A percentile compares a stretch with the other conserved stretches of the same genome.
phyloP scores from a whole-genome alignment of 2,113 vertebrate species.

The Cromileptes altivelis region DNA sequence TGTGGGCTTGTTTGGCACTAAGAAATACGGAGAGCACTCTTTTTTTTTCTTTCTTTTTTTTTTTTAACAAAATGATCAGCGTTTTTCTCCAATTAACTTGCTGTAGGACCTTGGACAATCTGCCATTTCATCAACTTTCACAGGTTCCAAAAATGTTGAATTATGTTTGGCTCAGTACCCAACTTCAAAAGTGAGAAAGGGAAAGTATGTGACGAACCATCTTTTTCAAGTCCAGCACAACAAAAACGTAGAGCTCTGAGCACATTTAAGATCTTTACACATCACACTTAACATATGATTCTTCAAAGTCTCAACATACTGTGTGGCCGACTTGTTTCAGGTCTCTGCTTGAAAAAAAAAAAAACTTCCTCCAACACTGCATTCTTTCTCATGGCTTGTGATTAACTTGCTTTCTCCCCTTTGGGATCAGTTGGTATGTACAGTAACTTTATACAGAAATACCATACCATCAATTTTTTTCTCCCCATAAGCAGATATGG shows the following conservation, averaged over 20 bases:
- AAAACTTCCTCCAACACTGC: conserved; percentile 26
- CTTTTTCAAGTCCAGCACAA: conserved; percentile 40
- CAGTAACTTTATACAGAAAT: conserved; percentile 66
- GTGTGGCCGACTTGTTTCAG: conserved; percentile 31
- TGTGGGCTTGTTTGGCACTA: conserved; percentile 65
- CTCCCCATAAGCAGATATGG: conserved; percentile 63
- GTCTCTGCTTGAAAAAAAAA: conserved; percentile 40
- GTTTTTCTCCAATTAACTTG: conserved; percentile 44
- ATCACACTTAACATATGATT: background rate
- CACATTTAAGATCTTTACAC: conserved; percentile 9
- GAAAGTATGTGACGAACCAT: conserved; percentile 32
- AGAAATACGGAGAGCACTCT: conserved; percentile 32
- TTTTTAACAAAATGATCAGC: conserved; percentile 39
- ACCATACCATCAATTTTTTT: conserved; percentile 41
- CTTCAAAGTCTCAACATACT: conserved; percentile 38
- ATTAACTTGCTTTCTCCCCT: conserved; percentile 37
- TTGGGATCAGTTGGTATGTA: conserved; percentile 60
- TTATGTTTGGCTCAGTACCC: conserved; percentile 42
- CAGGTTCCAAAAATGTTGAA: conserved; percentile 51
- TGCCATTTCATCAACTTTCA: conserved; percentile 59
- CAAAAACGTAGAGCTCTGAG: conserved; percentile 42
- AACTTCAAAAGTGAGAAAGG: conserved; percentile 53
- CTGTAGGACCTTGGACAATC: conserved; percentile 49
- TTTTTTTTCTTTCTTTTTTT: conserved; percentile 22
- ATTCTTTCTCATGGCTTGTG: conserved; percentile 50